Conservation (phyloP, 2,113 vertebrate genomes). For the Capreolus pygargus region DNA sequence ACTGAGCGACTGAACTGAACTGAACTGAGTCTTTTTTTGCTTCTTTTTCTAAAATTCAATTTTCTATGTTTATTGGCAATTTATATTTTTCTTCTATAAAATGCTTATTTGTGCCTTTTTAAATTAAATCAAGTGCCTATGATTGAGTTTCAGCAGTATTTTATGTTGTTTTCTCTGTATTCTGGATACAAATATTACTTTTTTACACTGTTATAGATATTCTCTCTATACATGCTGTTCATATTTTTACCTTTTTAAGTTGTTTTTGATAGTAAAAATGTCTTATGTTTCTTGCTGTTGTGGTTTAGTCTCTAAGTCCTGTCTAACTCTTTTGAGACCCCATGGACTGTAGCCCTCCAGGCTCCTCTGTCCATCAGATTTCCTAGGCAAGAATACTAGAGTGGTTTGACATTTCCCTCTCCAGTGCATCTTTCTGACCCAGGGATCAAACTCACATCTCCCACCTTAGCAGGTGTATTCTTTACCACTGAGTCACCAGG, state of each 20-base stretch:
- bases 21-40: not conserved
- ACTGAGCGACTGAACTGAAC: too few relatives aligned
- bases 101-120: not conserved
- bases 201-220: not conserved
- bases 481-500: too few relatives aligned
- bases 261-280: not conserved
- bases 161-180: not conserved
- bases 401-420: too few relatives aligned
- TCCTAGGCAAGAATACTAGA: too few relatives aligned
- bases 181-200: not conserved
- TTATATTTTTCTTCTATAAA: not conserved
- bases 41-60: not conserved
- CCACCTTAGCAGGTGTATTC: too few relatives aligned
- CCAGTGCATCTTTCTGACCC: too few relatives aligned
- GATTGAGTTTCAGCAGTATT: not conserved
- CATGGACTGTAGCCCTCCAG: too few relatives aligned
- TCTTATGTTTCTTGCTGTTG: not conserved
- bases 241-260: not conserved
- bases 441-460: too few relatives aligned
- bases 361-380: too few relatives aligned
- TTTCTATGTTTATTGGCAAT: not conserved
- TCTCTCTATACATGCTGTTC: not conserved
- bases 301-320: too few relatives aligned
- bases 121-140: not conserved
- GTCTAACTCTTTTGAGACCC: too few relatives aligned